Base-by-base conservation (phyloP, 1,140 invertebrate genomes). In the Cyclina sinensis region DNA sequence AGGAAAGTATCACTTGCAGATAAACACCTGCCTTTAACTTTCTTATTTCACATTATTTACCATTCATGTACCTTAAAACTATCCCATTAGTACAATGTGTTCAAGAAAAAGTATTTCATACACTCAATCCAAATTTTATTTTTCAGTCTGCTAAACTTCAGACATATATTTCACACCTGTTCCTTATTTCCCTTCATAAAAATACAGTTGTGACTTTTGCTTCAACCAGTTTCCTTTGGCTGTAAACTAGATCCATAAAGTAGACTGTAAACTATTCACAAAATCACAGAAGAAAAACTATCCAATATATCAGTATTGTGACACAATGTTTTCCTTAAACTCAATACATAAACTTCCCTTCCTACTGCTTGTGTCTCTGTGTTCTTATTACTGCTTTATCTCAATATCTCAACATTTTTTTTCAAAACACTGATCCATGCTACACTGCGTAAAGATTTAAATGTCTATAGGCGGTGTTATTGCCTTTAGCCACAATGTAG, bases 371-470 rank as follows among this genome's bases (percentile, higher is more conserved):
- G 39, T 76, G 27, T 70, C 30, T 37, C 30, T 76, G 39, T 30
- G 39, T 78, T 51, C 74, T 35, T 70, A 35, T 65, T 70, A 70
- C 14, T 21, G 14, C 65, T 70, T 78, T 78, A 78, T 78, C 74
- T 54, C 27, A 78, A 78, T 78, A 78, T 51, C 30, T 78, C 70
- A 74, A 54, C 27, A 51, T 76, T 78, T 78, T 70, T 78, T 78
- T 51, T 43, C 21, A 78, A 78, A 30, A 35, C 70, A 54, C 74
- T 51, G 74, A 54, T 46, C 82, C 37, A 68, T 65, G 57, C 68
- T 48, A 84, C 68, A 70, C 62, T 73, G 82, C 68, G 48, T 51
- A 73, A 57, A 54, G 65, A 84, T 84, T 84, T 84, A 84, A 84
- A 84, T 84, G 82, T 73, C 65, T 84, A 65, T 48, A 84, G 82